phyloP scores from a whole-genome alignment of 2,113 vertebrate species.

The Calidris pugnax region DNA sequence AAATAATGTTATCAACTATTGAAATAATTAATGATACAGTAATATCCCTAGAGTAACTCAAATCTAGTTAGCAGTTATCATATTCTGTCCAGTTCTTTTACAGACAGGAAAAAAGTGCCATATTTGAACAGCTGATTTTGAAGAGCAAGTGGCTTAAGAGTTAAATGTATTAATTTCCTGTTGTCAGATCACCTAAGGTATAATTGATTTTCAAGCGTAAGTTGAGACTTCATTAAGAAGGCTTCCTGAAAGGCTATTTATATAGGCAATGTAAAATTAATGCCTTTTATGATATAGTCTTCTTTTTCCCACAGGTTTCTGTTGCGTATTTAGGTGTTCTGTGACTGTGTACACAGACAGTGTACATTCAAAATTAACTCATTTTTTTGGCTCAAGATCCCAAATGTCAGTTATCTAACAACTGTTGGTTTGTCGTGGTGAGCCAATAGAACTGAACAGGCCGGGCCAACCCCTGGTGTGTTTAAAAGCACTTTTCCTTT shows the following conservation, averaged over 20 bases:
- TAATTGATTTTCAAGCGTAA: slow-evolving; percentile 33
- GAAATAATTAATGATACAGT: background rate
- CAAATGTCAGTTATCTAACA: background rate
- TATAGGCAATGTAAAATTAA: background rate
- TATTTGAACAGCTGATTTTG: background rate
- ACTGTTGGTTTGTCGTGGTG: background rate
- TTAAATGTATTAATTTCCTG: slow-evolving; percentile 10
- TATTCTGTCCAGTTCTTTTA: background rate
- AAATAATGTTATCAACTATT: background rate
- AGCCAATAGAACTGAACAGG: background rate
- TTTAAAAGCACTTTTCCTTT: background rate
- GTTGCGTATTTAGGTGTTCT: background rate
- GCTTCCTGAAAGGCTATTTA: background rate
- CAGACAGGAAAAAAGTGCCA: background rate
- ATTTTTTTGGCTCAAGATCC: background rate
- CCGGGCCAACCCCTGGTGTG: background rate
- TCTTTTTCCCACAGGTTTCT: background rate
- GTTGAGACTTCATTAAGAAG: slow-evolving; percentile 21
- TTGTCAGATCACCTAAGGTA: background rate
- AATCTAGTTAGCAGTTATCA: background rate
- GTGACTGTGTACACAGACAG: background rate
- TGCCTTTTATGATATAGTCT: background rate
- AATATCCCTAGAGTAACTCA: background rate
- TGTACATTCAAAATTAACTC: background rate
- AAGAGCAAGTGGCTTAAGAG: background rate